phyloP scores from a whole-genome alignment of 1,140 invertebrate species.

The Alviniconcha marisindica region DNA sequence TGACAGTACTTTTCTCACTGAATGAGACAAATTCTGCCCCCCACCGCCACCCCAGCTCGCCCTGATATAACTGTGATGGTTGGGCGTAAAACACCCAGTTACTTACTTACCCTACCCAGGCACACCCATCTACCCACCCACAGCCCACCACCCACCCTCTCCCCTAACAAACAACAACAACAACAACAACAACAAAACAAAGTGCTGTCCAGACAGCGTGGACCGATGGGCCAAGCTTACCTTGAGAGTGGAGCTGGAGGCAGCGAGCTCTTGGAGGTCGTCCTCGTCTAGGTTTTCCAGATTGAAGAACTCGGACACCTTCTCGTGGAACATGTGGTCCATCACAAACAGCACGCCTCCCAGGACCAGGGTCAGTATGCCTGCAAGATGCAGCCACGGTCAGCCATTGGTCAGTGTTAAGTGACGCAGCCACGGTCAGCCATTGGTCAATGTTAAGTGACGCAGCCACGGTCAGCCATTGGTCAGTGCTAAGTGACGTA shows the following conservation, averaged over 20 bases:
- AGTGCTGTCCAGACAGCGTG: background rate
- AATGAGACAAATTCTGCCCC: too few species aligned
- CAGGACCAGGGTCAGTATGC: constrained; percentile 39
- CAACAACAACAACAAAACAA: too few species aligned
- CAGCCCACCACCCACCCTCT: background rate
- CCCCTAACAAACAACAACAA: background rate
- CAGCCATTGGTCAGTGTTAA: too few species aligned
- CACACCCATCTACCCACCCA: constrained; percentile 11
- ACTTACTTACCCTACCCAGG: background rate
- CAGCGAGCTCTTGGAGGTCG: constrained; percentile 5
- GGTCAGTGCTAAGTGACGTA: background rate
- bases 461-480: too few species aligned
- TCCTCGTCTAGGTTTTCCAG: constrained; percentile 47
- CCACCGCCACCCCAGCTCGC: too few species aligned
- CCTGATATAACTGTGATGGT: too few species aligned
- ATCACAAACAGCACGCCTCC: constrained; percentile 42
- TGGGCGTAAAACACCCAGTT: too few species aligned
- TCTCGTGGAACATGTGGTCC: constrained; percentile 42
- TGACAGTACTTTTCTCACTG: too few species aligned
- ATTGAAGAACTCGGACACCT: constrained; percentile 46
- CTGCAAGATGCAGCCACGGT: constrained; percentile 26
- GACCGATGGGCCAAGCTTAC: background rate
- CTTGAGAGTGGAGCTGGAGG: background rate
- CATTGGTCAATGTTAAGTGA: background rate
- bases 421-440: background rate